Percentiles rank a stretch among this genome's conserved stretches.
These are phyloP conservation scores for Ceratotherium simum DNA, from an alignment of 2,113 vertebrate genomes.

Conservation along the genomic window DNA sequence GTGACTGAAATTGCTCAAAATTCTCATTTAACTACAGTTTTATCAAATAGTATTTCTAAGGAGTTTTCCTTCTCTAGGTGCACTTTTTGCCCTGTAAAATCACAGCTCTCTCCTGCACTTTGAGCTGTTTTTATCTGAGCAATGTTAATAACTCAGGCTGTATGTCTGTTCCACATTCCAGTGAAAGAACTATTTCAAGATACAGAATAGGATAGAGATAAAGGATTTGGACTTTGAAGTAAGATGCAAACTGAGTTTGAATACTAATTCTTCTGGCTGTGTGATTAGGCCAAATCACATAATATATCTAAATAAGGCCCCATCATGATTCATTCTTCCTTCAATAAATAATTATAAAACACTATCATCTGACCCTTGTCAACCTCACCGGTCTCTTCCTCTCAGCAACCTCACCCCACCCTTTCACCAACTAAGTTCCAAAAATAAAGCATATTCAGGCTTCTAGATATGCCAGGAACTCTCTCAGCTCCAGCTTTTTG, in stretches of 20 bases:
- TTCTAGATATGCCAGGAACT: neutral
- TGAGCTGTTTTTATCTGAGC: neutral
- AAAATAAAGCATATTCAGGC: neutral
- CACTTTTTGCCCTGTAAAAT: neutral
- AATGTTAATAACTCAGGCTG: neutral
- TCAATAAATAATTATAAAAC: neutral
- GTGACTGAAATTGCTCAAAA: neutral
- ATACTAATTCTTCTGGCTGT: neutral
- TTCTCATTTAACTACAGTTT: neutral
- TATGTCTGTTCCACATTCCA: neutral
- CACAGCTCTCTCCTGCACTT: neutral
- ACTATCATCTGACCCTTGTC: neutral
- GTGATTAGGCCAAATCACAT: neutral
- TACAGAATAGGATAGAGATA: neutral
- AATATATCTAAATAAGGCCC: neutral
- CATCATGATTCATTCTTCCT: neutral
- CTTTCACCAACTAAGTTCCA: neutral
- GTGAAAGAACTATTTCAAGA: conserved; percentile 17
- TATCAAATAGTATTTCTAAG: neutral
- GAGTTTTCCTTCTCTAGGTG: neutral
- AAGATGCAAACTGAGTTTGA: neutral
- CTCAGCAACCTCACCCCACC: neutral
- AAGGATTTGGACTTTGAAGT: neutral
- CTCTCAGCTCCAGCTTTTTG: neutral
- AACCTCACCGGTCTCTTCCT: neutral